Evolutionary conservation across 37 sponge, comb jelly and placozoan species (phyloP), one percentile per base, ranked within the genome.

Genomic region (Beroe forskalii): DNA sequence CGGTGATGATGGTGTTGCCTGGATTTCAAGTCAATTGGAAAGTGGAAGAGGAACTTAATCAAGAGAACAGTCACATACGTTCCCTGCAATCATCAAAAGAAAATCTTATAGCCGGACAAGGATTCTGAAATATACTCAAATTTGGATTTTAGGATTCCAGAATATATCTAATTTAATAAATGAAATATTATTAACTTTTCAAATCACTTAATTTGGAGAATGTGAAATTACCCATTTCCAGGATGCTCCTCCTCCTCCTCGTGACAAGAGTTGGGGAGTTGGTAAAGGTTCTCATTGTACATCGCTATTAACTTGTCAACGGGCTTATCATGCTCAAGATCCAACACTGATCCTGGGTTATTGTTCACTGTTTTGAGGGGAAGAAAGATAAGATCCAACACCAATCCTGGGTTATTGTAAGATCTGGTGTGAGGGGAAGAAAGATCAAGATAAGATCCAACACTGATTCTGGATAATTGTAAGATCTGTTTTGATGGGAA

Each of bases 221-320:
- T n/a, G n/a, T n/a, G n/a, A n/a, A n/a, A 17, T 12, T 48, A 48
- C 55, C 55, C 55, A 12, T 48, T 48, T 6, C 55, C 12, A 48
- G 6, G 55, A 12, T 48, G 55, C 6, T 48, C 12, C 55, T 69
- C 38, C 32, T 32, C 19, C 28, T 32, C 38, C 19, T 32, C 72
- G 2, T 4, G 19, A 14, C 12, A 19, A 14, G 72, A 32, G 20
- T 27, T 33, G 38, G 72, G 72, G 1, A 69, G 72, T 36, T 69
- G 33, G 72, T 69, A 69, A 6, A 69, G 38, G 38, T 33, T 14
- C 38, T 69, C 72, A 17, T 69, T 69, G 72, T 69, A 69, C 72
- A 69, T 69, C 1, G 72, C 72, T 20, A 69, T 69, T 37, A 69
- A 14, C 32, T 33, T 69, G 72, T 69, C 72, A 32, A 69, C 72